Evolutionary conservation across 2,797 vertebrate species (phyloP), one percentile per base, ranked within the genome.

Genomic region (Scleropages formosus): DNA sequence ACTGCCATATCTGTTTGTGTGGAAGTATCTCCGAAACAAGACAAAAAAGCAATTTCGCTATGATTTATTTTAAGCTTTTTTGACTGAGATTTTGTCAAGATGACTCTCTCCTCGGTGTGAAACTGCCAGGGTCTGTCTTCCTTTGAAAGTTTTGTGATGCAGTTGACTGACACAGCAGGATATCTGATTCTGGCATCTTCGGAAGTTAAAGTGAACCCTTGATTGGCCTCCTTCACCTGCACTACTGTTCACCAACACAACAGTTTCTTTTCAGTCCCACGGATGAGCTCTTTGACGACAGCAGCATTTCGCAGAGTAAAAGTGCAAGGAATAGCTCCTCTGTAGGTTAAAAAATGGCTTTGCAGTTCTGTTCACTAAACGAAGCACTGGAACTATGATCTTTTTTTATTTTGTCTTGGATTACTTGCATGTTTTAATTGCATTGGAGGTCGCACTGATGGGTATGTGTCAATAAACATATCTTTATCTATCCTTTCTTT

Each of bases 391-490:
- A 99, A 97, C 94, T 95, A 91, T 89, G 93, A 94, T 94, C 86
- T 89, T 86, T 84, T 90, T 75, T 75, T 83, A 76, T 89, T 85
- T 89, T 95, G 94, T 94, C 91, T 93, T 94, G 92, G 94, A 93
- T 92, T 91, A 95, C 92, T 92, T 95, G 94, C 96, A 98, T 96
- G 95, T 95, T 95, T 91, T 93, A 93, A 94, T 94, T 94, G 93
- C 96, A 93, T 96, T 95, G 91, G 94, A 96, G 93, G 93, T 93
- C 94, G 92, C 96, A 97, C 94, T 96, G 96, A 96, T 98, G 91
- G 96, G 95, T 98, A 96, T 98, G 93, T 94, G 95, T 94, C 94
- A 98, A 98, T 98, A 98, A 98, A 97, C 96, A 97, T 98, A 98
- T 98, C 95, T 95, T 90, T 96, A 93, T 92, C 82, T 84, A 84